A percentile compares a stretch with the other conserved stretches of the same genome.
Evolutionary conservation across 2,888 invertebrate genomes (phyloP).

Genomic region (Melolontha melolontha): DNA sequence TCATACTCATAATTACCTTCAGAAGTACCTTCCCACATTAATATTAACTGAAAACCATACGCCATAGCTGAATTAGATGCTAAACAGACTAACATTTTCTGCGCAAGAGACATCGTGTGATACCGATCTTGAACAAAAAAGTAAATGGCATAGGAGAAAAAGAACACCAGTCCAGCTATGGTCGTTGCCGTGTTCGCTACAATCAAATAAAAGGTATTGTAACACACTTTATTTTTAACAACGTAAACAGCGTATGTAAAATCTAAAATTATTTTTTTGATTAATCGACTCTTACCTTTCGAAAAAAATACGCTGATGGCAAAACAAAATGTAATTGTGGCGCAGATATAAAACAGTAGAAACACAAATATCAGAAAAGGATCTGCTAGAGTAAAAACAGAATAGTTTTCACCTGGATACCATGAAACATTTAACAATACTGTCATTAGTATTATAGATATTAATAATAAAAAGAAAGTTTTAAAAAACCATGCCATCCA

Average conservation of each 20-base stretch:
- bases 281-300: constrained; percentile 70
- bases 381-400: constrained; percentile 78
- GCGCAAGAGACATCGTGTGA: constrained; percentile 69
- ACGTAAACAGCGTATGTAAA: no score
- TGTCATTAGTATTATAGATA: constrained; percentile 70
- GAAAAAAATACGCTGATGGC: constrained; percentile 84
- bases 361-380: constrained; percentile 78
- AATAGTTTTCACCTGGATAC: constrained; percentile 63
- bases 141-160: constrained; percentile 80
- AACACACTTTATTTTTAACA: no score
- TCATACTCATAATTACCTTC: constrained; percentile 66
- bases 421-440: constrained; percentile 66
- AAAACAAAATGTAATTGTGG: constrained; percentile 83
- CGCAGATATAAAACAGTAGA: constrained; percentile 76
- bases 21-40: constrained; percentile 79
- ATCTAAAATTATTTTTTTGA: no score
- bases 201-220: neutral
- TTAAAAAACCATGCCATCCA: constrained; percentile 89
- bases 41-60: constrained; percentile 79
- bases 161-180: constrained; percentile 82
- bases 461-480: constrained; percentile 74
- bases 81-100: constrained; percentile 75
- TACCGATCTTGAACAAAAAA: constrained; percentile 75
- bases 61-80: constrained; percentile 85
- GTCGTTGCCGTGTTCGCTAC: constrained; percentile 84